These are phyloP conservation scores for Thamnophis elegans DNA, from an alignment of 2,797 vertebrate genomes.

Conservation along the genomic window DNA sequence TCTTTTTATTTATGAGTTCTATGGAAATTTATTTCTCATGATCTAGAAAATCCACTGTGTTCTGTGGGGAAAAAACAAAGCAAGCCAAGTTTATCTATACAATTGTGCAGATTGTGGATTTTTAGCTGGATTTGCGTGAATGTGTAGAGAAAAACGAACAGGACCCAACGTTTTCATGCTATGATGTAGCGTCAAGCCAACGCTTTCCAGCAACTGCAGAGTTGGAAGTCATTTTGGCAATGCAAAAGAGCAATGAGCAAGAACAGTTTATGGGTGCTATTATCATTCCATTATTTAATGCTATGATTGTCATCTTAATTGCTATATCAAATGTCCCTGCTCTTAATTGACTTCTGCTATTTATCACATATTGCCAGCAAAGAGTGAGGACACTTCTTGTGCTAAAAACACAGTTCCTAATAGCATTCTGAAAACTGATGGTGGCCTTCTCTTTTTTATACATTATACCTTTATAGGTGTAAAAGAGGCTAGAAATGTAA, in stretches of 20 bases:
- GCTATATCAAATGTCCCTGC: background rate
- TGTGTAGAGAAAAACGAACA: background rate
- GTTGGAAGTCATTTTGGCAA: background rate
- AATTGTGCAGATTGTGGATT: background rate
- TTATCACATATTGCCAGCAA: too few species aligned
- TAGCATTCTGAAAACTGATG: background rate
- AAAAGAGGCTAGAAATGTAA: background rate
- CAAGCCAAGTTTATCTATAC: background rate
- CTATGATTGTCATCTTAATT: background rate
- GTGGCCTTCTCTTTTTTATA: background rate
- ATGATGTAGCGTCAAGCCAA: background rate
- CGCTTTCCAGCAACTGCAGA: background rate
- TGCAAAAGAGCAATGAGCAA: background rate
- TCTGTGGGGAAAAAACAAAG: background rate
- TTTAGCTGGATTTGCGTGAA: background rate
- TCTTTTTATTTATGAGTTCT: background rate
- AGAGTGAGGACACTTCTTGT: background rate
- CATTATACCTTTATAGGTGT: background rate
- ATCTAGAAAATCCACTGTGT: background rate
- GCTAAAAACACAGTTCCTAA: background rate
- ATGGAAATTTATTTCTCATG: background rate
- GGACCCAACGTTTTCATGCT: background rate
- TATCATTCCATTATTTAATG: background rate
- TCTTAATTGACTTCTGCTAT: background rate
- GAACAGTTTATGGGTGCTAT: background rate